Evolutionary conservation across 2,797 vertebrate species (phyloP), one percentile per base, ranked within the genome.

Genomic region (Lateolabrax maculatus): DNA sequence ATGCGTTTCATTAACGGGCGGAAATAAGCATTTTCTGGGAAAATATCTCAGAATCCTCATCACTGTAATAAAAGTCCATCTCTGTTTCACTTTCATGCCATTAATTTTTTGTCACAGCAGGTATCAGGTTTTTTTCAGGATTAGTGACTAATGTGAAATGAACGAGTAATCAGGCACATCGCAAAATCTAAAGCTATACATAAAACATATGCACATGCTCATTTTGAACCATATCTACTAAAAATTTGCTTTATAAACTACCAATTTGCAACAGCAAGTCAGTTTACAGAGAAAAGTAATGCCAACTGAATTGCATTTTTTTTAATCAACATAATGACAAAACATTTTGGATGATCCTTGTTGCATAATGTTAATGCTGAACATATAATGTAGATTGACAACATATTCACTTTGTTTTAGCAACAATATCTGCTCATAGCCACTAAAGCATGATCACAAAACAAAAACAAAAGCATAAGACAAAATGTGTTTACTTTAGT

Each of bases 11-110:
- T 23, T 73, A 65, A 68, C 44, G 48, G 23, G 49, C 9, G 49
- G 62, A 77, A 77, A 56, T 46, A 64, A 69, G 27, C 57, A 23
- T 43, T 72, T 75, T 65, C 34, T 57, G 23, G 21, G 18, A 52
- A 80, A 66, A 77, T 43, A 66, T 73, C 43, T 71, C 51, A 1
- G 19, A 31, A 69, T 52, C 53, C 9, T 71, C 57, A 53, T 73
- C 27, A 66, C 46, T 80, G 77, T 80, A 67, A 77, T 84, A 79
- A 77, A 46, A 69, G 23, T 64, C 39, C 46, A 41, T 77, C 48
- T 63, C 36, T 60, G 60, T 51, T 66, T 75, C 10, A 72, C 3
- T 63, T 51, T 72, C 18, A 76, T 53, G 58, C 72, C 70, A 65
- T 15, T 39, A 71, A 77, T 82, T 2, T 46, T 81, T 53, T 34